Evolutionary conservation across 2,797 vertebrate genomes (phyloP).

Genomic region (Macrochelys suwanniensis): DNA sequence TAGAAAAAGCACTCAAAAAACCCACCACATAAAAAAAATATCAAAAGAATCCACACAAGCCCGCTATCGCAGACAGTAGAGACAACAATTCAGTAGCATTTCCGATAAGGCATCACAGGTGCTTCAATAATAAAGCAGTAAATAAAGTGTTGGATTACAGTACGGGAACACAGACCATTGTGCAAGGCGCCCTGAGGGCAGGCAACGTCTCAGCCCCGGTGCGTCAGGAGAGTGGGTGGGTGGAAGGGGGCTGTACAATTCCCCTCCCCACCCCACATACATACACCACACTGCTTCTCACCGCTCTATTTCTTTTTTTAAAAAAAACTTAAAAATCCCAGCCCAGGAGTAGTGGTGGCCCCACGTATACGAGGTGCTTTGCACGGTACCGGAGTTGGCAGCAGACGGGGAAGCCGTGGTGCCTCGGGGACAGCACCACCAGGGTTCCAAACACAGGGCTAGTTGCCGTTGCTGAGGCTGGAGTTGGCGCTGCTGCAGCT

Average conservation of each 20-base stretch:
- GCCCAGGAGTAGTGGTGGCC: constrained; percentile 34
- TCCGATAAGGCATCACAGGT: constrained; percentile 81
- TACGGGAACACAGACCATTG: constrained; percentile 34
- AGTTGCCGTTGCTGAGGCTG: constrained; percentile 83
- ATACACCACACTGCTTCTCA: constrained; percentile 1
- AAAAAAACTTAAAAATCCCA: constrained; percentile 51
- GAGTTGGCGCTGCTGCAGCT: constrained; percentile 91
- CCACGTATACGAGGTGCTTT: constrained; percentile 26
- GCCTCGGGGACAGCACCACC: not conserved
- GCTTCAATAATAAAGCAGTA: constrained; percentile 76
- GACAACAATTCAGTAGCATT: constrained; percentile 32
- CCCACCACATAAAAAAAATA: not conserved
- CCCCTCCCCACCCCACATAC: not conserved
- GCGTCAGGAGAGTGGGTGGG: not conserved
- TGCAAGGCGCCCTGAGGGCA: constrained; percentile 22
- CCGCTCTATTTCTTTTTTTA: not conserved
- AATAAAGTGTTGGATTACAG: constrained; percentile 48
- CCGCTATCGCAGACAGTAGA: not conserved
- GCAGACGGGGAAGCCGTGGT: not conserved
- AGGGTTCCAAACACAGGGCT: constrained; percentile 44
- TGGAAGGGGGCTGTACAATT: not conserved
- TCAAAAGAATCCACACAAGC: not conserved
- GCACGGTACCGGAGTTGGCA: constrained; percentile 60
- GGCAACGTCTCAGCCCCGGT: constrained; percentile 8
- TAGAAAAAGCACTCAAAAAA: not conserved